Base-by-base conservation (phyloP, 2,888 invertebrate species). In the Drosophila fungiperda region DNA sequence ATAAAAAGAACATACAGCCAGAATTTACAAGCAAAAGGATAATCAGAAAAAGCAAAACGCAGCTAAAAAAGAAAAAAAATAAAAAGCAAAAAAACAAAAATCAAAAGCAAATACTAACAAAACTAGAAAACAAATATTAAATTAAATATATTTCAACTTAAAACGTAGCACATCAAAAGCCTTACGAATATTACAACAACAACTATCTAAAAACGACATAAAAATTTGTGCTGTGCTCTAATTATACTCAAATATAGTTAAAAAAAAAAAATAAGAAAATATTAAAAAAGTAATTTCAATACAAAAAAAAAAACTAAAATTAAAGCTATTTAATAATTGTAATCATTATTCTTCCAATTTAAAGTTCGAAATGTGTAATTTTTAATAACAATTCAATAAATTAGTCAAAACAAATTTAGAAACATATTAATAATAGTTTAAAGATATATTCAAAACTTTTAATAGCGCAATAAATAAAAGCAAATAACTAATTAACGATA, bases 21-120 rank as follows among this genome's bases (percentile, higher is more conserved):
- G 87, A 87, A 87, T 89, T 87, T 87, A 87, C 73, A 87, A 79
- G 87, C 87, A 89, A 87, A 88, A 76, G 73, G 87, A 87, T 87
- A 87, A 87, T 87, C 90, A 89, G 76, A 83, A 55, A 15, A 84
- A 87, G 72, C 71, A 80, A 75, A 80, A 76, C 65, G 80, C 88
- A 84, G 84, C 83, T 69, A 83, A 77, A 53, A 40, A 40, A 40
- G 2, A 9, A 3, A 20, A 6, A 3, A 5, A 45, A 7, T 2
- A 45, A 12, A 45, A 8, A 6, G 7, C 20, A 59, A 48, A 62
- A 38, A 61, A 68, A 49, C 6, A 32, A 33, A 50, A 38, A 53
- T 20, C 40, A 36, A 40, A 61, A 23, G 20, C 45, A 63, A 57
- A 50, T 40, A 68, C 32, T 36, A 54, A 15, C 32, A 57, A 23